These are phyloP conservation scores for Coptodon bakossiorum DNA, from an alignment of 2,113 vertebrate genomes.

Conservation along the genomic window DNA sequence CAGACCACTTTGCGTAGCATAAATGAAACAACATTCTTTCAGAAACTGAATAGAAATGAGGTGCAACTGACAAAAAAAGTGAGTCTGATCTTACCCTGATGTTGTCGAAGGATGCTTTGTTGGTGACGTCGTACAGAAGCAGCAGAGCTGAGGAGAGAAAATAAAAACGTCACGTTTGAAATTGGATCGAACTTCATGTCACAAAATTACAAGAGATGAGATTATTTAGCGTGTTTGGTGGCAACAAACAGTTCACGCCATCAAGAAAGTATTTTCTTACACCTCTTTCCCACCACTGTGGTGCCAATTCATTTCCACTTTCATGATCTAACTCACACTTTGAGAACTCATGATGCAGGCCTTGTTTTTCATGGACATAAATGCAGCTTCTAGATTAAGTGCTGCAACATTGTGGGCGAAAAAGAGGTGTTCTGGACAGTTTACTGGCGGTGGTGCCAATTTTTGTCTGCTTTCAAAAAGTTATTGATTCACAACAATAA, in stretches of 20 bases:
- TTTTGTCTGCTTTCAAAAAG: neutral
- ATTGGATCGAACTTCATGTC: neutral
- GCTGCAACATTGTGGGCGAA: neutral
- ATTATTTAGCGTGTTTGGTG: neutral
- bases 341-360: neutral
- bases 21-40: neutral
- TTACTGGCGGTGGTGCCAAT: neutral
- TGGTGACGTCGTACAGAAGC: conserved; percentile 87
- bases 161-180: neutral
- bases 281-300: neutral
- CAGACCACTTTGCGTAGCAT: neutral
- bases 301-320: accelerated
- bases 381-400: neutral
- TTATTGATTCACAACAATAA: neutral
- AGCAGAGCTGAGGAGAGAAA: conserved; percentile 77
- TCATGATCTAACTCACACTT: neutral
- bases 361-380: neutral
- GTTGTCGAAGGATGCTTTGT: conserved; percentile 88
- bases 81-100: conserved; percentile 75
- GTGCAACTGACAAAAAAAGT: neutral
- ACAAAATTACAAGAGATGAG: neutral
- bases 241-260: accelerated
- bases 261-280: neutral
- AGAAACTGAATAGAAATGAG: neutral
- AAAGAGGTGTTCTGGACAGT: neutral